Evolutionary conservation across 2,888 invertebrate genomes (phyloP), one percentile per base, ranked within the genome.

Genomic region (Parnassius mnemosyne): DNA sequence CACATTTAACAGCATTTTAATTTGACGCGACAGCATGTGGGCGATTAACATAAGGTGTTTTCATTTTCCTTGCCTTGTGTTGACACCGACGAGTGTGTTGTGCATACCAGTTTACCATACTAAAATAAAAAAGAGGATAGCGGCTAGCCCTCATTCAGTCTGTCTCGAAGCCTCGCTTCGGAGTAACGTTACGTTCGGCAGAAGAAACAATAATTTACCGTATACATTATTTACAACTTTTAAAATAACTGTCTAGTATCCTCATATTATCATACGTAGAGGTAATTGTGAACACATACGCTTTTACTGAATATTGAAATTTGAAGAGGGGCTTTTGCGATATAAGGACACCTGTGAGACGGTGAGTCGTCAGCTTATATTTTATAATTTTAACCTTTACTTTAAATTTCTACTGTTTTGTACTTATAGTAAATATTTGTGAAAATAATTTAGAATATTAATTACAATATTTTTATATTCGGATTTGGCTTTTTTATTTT

Each of bases 81-180:
- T 78, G 79, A 72, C 78, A 80, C 77, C 74, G 76, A 69, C 57
- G 60, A 65, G 60, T 34, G 53, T 42, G 57, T 34, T 57, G 52
- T 76, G 78, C 77, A 80, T 83, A 86, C 88, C 84, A 84, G 87
- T 87, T 86, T 83, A 80, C 81, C 79, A 79, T 77, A 81, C 78
- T 76, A 79, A 85, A 87, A 87, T 89, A 89, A 89, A 63, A 63
- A 86, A 87, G 87, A 83, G 87, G 85, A 85, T 88, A 81, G 82
- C 84, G 79, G 76, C 77, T 79, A 83, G 81, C 79, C 79, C 81
- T 81, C 85, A 79, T 78, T 83, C 84, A 87, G 89, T 89, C 79
- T 69, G 79, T 71, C 76, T 76, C 74, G 62, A 82, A 77, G 73
- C 73, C 77, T 77, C 81, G 79, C 69, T 68, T 69, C 73, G 58